Evolutionary conservation across 2,888 invertebrate genomes (phyloP).

Genomic region (Drosophila borealis): DNA sequence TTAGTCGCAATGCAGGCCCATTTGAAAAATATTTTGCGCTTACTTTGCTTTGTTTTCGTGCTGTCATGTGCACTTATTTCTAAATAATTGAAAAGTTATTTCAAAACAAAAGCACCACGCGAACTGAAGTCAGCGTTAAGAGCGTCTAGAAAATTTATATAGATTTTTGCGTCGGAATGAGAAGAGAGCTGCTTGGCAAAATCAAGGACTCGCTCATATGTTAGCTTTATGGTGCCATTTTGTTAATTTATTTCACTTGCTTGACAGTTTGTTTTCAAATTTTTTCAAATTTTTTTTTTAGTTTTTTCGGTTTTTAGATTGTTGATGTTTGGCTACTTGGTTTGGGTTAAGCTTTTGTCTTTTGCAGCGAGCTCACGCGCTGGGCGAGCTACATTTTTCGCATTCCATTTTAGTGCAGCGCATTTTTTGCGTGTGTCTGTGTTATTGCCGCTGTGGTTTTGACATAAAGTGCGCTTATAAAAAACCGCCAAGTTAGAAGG

Average conservation of each 20-base stretch:
- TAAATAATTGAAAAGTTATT: slow-evolving; percentile 76
- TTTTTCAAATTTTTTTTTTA: slow-evolving; percentile 34
- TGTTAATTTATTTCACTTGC: slow-evolving; percentile 79
- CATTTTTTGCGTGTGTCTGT: slow-evolving; percentile 39
- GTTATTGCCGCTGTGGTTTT: slow-evolving; percentile 73
- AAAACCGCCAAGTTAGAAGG: slow-evolving; percentile 74
- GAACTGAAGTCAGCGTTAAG: slow-evolving; percentile 16
- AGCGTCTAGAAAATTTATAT: slow-evolving; percentile 36
- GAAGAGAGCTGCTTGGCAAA: slow-evolving; percentile 43
- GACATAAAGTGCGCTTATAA: slow-evolving; percentile 79
- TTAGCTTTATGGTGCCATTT: slow-evolving; percentile 77
- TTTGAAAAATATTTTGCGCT: slow-evolving; percentile 28
- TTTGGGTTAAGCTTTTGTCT: slow-evolving; percentile 57
- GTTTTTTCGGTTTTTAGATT: slow-evolving; percentile 41
- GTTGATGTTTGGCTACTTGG: slow-evolving; percentile 38
- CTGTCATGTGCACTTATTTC: slow-evolving; percentile 74
- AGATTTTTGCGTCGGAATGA: slow-evolving; percentile 25
- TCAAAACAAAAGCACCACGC: slow-evolving; percentile 44
- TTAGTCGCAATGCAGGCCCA: slow-evolving; percentile 17
- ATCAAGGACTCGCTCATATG: slow-evolving; percentile 73
- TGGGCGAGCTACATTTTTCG: slow-evolving; percentile 37
- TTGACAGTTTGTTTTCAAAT: slow-evolving; percentile 71
- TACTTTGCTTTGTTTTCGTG: slow-evolving; percentile 44
- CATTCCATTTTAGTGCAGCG: slow-evolving; percentile 56
- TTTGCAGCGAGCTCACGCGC: slow-evolving; percentile 35